Conservation (phyloP, 2,797 vertebrate genomes). For the Argya squamiceps region DNA sequence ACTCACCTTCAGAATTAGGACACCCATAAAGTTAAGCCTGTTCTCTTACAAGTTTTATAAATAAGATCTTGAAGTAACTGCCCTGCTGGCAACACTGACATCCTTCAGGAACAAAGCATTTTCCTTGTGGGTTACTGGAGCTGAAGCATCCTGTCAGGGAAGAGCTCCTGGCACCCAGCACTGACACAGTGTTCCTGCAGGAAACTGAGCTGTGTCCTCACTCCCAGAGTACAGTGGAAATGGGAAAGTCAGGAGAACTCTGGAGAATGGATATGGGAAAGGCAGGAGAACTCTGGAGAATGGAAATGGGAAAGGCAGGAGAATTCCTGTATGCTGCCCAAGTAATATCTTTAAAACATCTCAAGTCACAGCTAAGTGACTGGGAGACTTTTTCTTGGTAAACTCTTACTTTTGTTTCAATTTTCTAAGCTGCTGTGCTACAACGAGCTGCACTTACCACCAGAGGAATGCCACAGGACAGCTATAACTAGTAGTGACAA, state of each 20-base stretch:
- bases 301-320: neutral
- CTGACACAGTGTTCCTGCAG: accelerated
- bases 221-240: neutral
- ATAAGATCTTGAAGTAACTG: neutral
- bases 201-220: neutral
- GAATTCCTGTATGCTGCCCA: accelerated
- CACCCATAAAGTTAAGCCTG: neutral
- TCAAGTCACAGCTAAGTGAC: accelerated
- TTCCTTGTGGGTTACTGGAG: neutral
- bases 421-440: neutral
- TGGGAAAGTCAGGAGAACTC: neutral
- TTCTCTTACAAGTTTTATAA: neutral
- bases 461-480: neutral
- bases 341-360: accelerated
- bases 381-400: neutral
- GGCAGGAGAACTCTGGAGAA: neutral
- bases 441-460: accelerated
- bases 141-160: neutral
- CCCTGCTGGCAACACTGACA: neutral
- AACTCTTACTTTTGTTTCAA: neutral
- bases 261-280: neutral
- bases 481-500: accelerated
- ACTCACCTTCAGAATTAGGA: neutral
- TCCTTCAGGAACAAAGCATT: neutral
- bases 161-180: neutral